Percentiles rank a stretch among this genome's conserved stretches.
Evolutionary conservation across 1,140 invertebrate species (phyloP).

Genomic region (Artemia franciscana): DNA sequence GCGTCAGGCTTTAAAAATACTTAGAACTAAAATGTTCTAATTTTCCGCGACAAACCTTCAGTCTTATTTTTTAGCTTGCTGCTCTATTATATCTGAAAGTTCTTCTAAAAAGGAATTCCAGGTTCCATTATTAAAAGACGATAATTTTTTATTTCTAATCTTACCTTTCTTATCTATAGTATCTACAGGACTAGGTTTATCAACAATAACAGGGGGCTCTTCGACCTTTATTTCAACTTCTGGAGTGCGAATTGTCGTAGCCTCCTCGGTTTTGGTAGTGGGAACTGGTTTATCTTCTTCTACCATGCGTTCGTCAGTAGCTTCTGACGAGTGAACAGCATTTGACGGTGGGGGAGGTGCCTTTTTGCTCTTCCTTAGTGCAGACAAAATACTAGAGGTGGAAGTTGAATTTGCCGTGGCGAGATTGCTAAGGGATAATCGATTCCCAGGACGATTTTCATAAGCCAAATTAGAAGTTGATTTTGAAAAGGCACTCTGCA

Average conservation of each 20-base stretch:
- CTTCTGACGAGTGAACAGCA: neutral
- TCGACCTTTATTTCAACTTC: neutral
- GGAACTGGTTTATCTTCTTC: neutral
- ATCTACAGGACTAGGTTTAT: neutral
- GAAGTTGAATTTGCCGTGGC: neutral
- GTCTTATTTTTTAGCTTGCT: no score
- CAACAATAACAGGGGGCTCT: neutral
- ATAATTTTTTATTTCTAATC: neutral
- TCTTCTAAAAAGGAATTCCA: neutral
- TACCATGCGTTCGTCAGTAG: neutral
- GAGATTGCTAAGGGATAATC: neutral
- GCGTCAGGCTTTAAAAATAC: no score
- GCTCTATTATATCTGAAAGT: neutral
- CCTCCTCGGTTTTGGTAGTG: no score
- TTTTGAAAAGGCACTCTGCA: neutral
- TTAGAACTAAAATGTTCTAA: no score
- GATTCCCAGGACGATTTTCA: neutral
- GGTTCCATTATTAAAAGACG: neutral
- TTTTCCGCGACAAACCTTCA: no score
- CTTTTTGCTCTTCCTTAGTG: neutral
- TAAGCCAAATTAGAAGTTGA: neutral
- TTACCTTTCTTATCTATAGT: neutral
- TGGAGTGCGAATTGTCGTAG: neutral
- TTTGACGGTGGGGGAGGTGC: neutral
- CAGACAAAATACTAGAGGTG: neutral